A percentile compares a stretch with the other conserved stretches of the same genome.
These are phyloP conservation scores for Salminus brasiliensis DNA, from an alignment of 2,113 vertebrate genomes.

Conservation along the genomic window DNA sequence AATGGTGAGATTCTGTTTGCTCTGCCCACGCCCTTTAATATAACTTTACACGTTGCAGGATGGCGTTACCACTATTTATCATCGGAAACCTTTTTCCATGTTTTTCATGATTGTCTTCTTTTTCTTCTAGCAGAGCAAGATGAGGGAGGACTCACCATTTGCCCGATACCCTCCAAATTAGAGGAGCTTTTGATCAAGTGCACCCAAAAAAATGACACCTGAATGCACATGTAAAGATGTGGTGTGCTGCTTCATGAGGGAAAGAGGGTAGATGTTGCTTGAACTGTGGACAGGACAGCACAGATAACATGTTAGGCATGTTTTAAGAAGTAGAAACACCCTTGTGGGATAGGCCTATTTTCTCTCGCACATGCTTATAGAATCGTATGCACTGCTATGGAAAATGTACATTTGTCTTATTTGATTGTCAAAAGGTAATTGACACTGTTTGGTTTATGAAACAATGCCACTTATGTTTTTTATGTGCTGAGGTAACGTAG, in stretches of 20 bases:
- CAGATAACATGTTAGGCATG: neutral
- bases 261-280: neutral
- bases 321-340: neutral
- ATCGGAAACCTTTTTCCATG: neutral
- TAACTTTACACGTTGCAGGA: neutral
- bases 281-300: neutral
- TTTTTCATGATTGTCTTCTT: neutral
- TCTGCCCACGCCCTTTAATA: slow-evolving; percentile 2
- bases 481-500: too few relatives aligned
- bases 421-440: too few relatives aligned
- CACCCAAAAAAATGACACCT: neutral
- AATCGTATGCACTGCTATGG: neutral
- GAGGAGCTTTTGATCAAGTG: neutral
- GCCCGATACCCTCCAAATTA: slow-evolving; percentile 47
- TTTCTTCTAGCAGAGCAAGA: slow-evolving; percentile 33
- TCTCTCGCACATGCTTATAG: neutral
- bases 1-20: slow-evolving; percentile 38
- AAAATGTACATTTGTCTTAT: neutral
- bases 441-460: too few relatives aligned
- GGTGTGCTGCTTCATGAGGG: neutral
- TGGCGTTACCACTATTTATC: neutral
- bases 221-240: neutral
- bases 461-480: too few relatives aligned
- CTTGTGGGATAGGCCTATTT: neutral
- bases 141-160: slow-evolving; percentile 44